Evolutionary conservation across 2,113 vertebrate genomes (phyloP), one percentile per base, ranked within the genome.

Genomic region (Channa argus): DNA sequence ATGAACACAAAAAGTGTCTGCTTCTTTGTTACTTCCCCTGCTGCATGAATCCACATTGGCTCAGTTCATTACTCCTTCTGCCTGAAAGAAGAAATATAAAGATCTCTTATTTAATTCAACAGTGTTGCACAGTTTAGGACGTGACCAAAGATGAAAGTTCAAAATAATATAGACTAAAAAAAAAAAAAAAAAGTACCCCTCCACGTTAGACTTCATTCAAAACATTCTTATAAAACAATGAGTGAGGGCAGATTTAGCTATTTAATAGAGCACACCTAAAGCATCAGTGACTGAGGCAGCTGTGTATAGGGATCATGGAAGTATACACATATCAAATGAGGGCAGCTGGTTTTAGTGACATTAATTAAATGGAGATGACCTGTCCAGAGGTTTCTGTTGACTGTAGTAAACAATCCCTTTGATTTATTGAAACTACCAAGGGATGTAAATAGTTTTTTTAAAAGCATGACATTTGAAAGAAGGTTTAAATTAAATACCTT

Each of bases 401-500:
- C 6, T 41, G 39, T 41, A 41, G 39, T 41, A 41, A 41, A 41
- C 24, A 24, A 24, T 24, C 24, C 24, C 24, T 24, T 24, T 24
- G 24, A 24, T 24, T 24, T 24, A 1, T 24, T 24, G 24, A 24
- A 24, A 24, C 24, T 24, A 24, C 24, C 24, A 24, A 24, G 24
- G 24, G 24, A 24, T 24, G 24, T 24, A 24, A 24, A 24, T 24
- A 24, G 24, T 24, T 24, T 24, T 24, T 24, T 24, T 24, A 24
- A 24, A 24, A 1, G 24, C 24, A 24, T 24, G 24, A 24, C 24
- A 24, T 24, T 24, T 24, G 24, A 24, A 24, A 24, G 24, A 24
- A 24, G 24, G 24, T 24, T 24, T 24, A 24, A 24, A 24, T 47
- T 15, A n/a, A 47, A 14, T 86, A 90, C 86, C 81, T 90, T 64